Evolutionary conservation across 2,113 vertebrate species (phyloP), one percentile per base, ranked within the genome.

Genomic region (Platanista minor): DNA sequence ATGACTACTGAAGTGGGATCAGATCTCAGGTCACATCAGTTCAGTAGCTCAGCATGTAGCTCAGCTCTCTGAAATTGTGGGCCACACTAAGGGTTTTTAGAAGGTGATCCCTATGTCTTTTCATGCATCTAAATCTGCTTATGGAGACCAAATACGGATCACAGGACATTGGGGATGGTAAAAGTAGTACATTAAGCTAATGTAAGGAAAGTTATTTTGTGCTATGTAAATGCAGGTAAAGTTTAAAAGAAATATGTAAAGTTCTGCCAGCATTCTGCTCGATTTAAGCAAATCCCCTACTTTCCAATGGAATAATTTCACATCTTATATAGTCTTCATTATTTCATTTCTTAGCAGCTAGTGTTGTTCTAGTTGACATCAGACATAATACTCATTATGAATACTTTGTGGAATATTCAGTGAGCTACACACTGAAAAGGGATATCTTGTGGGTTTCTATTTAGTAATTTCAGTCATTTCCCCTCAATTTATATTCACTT

Each of bases 1-100:
- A 72, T 93, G 93, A 6, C n/a, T 90, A 49, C 85, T 39, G 72
- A 93, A 43, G 86, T 9, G n/a, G 97, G 94, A 96, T 96, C 97
- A 96, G 94, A 95, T 97, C 95, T 98, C 97, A 97, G 97, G 96
- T 94, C 97, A 91, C 23, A 92, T 80, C 97, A 96, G 96, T 97
- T 98, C 95, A 84, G 89, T 98, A 95, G 90, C 93, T 97, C 77
- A 14, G 87, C 21, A 0, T 84, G 69, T 82, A 80, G 89, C 96
- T 97, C 92, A 95, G 78, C 72, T 87, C 96, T 96, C 97, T 97
- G 91, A 97, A 96, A 91, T 96, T 93, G 87, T 93, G 94, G 97
- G 96, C 90, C 96, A 97, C 97, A 69, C 8, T 54, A 33, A 64
- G 15, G 46, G 43, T 4, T 18, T 95, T 81, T 39, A 96, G 95